Evolutionary conservation across 2,888 invertebrate genomes (phyloP).

Genomic region (Ophion obscuratus): DNA sequence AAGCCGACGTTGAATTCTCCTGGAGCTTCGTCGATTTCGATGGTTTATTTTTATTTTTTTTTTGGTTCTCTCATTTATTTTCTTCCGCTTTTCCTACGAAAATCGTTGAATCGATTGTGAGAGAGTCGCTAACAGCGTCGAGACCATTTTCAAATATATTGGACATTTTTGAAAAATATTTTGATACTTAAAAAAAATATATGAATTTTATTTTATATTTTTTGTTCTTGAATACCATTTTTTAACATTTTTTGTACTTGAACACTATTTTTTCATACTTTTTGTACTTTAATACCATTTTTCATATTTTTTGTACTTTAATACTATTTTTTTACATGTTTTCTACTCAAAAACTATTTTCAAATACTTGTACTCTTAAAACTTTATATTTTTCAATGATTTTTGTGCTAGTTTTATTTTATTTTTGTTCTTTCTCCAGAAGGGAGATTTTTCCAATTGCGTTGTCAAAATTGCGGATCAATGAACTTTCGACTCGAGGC

Average conservation of each 20-base stretch:
- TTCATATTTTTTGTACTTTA: not conserved
- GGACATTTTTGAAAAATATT: too few species aligned
- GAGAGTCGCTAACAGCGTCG: constrained; percentile 27
- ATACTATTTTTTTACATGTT: too few species aligned
- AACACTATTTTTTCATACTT: too few species aligned
- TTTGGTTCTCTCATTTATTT: not conserved
- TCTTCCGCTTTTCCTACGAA: not conserved
- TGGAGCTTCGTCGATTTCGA: not conserved
- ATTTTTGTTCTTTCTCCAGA: not conserved
- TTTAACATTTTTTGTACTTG: not conserved
- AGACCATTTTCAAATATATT: too few species aligned
- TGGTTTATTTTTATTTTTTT: not conserved
- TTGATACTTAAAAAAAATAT: not conserved
- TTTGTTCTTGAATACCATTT: not conserved
- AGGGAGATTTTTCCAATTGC: too few species aligned
- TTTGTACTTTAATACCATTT: not conserved
- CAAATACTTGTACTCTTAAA: not conserved
- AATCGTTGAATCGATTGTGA: not conserved
- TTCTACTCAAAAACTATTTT: not conserved
- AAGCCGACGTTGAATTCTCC: constrained; percentile 11
- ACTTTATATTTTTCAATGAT: not conserved
- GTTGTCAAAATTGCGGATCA: not conserved
- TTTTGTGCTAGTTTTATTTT: not conserved
- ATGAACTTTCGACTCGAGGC: constrained; percentile 28
- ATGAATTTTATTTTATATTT: not conserved